Evolutionary conservation across 1,140 invertebrate genomes (phyloP), one percentile per base, ranked within the genome.

Genomic region (Pseudomyrmex dendroicus): DNA sequence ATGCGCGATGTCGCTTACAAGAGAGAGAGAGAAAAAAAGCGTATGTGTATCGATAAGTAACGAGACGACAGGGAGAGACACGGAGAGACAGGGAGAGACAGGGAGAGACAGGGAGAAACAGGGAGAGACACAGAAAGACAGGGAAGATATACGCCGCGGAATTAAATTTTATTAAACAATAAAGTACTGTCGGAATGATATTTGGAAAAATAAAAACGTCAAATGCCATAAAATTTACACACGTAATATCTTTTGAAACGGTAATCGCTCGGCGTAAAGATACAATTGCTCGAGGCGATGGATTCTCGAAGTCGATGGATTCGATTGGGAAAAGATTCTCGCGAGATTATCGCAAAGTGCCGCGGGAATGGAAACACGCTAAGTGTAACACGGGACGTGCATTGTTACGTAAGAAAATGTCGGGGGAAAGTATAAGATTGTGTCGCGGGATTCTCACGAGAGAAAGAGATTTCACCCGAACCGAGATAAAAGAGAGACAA

Each of bases 401-500:
- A 62, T 68, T 83, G 46, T 85, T 83, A 44, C 54, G 82, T 64
- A 83, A 83, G 15, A 73, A 56, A 77, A 9, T 50, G 64, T 78
- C 52, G 15, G 76, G 52, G 15, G 76, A 78, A 78, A 78, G 76
- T 80, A 22, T 0, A 35, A 35, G 35, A 35, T 35, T 7, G 35
- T 35, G 35, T 35, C 44, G 57, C 76, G 10, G 20, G 44, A 20
- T 35, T 35, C 54, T 4, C 20, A 20, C 59, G 76, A 59, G 44
- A 64, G 61, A 0, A 35, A 7, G 35, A n/a, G 76, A 61, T 80
- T 56, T 59, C 44, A 2, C 13, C 35, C 22, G 44, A n/a, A 7
- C 20, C 44, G 76, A 70, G 76, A 70, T 59, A 59, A 61, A 70
- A 48, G 70, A 57, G 54, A 52, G 20, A 76, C 44, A 9, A 57